A percentile compares a stretch with the other conserved stretches of the same genome.
Evolutionary conservation across 92 coral and sea anemone species (phyloP).

Genomic region (Zoanthus gigantus): DNA sequence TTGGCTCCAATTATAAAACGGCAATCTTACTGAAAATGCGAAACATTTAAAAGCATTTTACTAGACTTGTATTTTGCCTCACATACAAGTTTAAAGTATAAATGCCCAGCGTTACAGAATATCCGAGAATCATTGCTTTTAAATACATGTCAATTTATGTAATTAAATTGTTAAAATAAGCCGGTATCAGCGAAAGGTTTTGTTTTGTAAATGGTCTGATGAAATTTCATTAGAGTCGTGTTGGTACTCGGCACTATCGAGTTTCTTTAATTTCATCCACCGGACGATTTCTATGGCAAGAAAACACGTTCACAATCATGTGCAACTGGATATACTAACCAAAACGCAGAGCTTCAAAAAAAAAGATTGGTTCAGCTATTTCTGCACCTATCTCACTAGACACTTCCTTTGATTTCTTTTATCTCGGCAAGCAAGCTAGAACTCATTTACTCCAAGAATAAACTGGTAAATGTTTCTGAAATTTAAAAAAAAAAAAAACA

Average conservation of each 20-base stretch:
- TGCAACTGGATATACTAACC: constrained; percentile 25
- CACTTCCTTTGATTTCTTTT: background rate
- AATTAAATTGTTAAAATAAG: background rate
- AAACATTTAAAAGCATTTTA: background rate
- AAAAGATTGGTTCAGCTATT: background rate
- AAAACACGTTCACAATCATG: constrained; percentile 1
- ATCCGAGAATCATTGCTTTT: background rate
- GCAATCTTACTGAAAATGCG: background rate
- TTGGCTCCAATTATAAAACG: background rate
- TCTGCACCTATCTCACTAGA: background rate
- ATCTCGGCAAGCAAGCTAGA: background rate
- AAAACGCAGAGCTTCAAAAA: background rate
- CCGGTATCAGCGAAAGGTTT: too few relatives aligned
- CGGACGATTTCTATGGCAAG: constrained; percentile 46
- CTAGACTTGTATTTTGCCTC: background rate
- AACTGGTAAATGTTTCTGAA: background rate
- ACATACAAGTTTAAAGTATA: background rate
- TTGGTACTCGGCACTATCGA: constrained; percentile 27
- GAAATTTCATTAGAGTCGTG: background rate
- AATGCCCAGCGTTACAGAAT: background rate
- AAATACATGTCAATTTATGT: constrained; percentile 7
- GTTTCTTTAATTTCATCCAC: constrained; percentile 27
- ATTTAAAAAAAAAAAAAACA: constrained; percentile 32
- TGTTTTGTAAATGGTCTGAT: background rate
- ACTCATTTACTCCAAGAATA: background rate